A percentile compares a stretch with the other conserved stretches of the same genome.
Evolutionary conservation across 2,797 vertebrate genomes (phyloP).

Genomic region (Silurus lanzhouensis): DNA sequence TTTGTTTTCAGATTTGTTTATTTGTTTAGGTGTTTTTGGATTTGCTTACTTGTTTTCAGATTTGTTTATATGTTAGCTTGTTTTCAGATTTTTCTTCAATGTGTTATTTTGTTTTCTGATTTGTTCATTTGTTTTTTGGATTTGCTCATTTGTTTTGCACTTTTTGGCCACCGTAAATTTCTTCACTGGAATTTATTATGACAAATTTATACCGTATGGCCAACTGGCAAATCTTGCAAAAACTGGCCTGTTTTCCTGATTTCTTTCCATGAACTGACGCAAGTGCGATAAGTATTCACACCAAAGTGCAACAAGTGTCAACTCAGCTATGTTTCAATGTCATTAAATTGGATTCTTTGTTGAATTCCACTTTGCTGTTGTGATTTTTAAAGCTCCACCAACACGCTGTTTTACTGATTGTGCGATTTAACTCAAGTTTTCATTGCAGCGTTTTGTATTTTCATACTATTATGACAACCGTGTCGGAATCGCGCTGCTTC

Average conservation of each 20-base stretch:
- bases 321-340: neutral
- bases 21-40: no score
- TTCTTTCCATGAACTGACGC: neutral
- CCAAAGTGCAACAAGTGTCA: neutral
- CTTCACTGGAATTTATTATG: neutral
- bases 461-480: neutral
- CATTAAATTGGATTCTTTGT: neutral
- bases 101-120: no score
- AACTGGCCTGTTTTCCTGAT: neutral
- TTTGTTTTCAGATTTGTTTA: no score
- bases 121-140: no score
- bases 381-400: neutral
- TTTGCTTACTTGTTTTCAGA: no score
- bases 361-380: neutral
- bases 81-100: no score
- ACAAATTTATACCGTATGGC: neutral
- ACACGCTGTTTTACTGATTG: neutral
- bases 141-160: no score
- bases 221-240: neutral
- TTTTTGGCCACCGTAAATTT: neutral
- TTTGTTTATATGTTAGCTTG: no score
- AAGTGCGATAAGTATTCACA: neutral
- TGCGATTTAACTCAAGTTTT: neutral
- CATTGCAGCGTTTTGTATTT: neutral
- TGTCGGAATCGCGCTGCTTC: neutral